A percentile compares a stretch with the other conserved stretches of the same genome.
Evolutionary conservation across 2,888 invertebrate genomes (phyloP).

Genomic region (Cylloceria caligata): DNA sequence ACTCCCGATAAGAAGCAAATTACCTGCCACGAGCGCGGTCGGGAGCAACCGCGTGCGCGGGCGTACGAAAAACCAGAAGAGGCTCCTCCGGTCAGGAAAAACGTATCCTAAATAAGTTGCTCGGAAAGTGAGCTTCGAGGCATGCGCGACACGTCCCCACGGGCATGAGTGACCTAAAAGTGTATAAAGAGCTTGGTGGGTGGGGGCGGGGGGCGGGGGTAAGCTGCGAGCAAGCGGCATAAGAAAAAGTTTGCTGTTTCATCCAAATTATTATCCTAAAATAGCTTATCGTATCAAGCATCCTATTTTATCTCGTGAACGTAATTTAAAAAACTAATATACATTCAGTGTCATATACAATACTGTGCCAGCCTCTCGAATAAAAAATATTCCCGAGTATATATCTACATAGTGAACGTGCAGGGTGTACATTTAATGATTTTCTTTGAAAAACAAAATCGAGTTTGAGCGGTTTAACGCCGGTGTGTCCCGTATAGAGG

Average conservation of each 20-base stretch:
- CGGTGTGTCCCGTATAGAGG: background rate
- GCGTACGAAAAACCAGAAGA: slow-evolving; percentile 49
- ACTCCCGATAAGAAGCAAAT: slow-evolving; percentile 81
- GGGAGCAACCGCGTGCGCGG: slow-evolving; percentile 31
- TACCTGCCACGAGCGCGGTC: slow-evolving; percentile 74
- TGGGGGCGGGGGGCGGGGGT: background rate
- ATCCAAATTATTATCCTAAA: slow-evolving; percentile 52
- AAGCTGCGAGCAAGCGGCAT: slow-evolving; percentile 29
- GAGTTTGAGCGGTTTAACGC: slow-evolving; percentile 13
- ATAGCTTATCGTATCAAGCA: slow-evolving; percentile 58
- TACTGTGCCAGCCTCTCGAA: background rate
- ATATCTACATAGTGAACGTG: background rate
- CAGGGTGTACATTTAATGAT: background rate
- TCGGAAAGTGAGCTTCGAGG: slow-evolving; percentile 27
- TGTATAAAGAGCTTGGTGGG: slow-evolving; percentile 26
- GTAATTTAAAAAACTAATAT: slow-evolving; percentile 51
- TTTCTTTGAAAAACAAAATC: slow-evolving; percentile 23
- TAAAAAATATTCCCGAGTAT: background rate
- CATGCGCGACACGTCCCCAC: slow-evolving; percentile 13
- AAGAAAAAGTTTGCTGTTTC: slow-evolving; percentile 59
- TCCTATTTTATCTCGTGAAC: slow-evolving; percentile 55
- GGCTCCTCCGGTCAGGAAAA: slow-evolving; percentile 60
- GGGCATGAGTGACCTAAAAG: slow-evolving; percentile 41
- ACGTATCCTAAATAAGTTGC: slow-evolving; percentile 53
- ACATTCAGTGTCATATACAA: too few species aligned